These are phyloP conservation scores for Xanthostigma xanthostigma DNA, from an alignment of 2,888 invertebrate genomes.

Conservation along the genomic window DNA sequence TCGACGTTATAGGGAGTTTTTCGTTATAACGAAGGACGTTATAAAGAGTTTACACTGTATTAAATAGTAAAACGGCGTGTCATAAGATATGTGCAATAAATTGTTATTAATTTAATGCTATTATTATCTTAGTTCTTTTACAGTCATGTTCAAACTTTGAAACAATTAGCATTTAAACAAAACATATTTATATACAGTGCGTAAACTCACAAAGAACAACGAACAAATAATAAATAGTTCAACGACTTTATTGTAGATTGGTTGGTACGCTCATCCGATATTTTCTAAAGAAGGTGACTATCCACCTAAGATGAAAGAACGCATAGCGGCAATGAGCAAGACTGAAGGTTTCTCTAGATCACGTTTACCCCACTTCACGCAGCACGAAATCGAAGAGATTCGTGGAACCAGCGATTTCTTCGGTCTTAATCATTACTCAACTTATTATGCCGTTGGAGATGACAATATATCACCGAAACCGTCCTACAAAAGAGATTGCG, in stretches of 20 bases:
- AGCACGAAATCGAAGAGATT: conserved; percentile 41
- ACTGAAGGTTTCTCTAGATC: conserved; percentile 41
- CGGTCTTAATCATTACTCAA: conserved; percentile 60
- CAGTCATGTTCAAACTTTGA: too few relatives aligned
- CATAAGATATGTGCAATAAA: too few relatives aligned
- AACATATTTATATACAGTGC: too few relatives aligned
- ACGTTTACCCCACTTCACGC: conserved; percentile 44
- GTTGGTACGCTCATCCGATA: conserved; percentile 54
- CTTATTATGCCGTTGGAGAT: conserved; percentile 14
- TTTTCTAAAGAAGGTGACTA: conserved; percentile 47
- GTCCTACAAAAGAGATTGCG: conserved; percentile 45
- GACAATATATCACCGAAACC: conserved; percentile 23
- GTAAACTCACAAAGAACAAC: too few relatives aligned
- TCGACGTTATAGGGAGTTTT: too few relatives aligned
- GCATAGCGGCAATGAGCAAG: conserved; percentile 39
- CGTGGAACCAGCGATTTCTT: conserved; percentile 53
- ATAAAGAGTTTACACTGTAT: too few relatives aligned
- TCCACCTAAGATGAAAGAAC: conserved; percentile 44
- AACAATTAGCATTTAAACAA: too few relatives aligned
- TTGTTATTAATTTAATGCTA: too few relatives aligned
- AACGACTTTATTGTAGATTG: conserved; percentile 24
- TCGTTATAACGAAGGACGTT: too few relatives aligned
- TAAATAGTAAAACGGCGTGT: too few relatives aligned
- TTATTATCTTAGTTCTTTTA: too few relatives aligned
- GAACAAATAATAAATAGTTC: too few relatives aligned